phyloP scores from a whole-genome alignment of 2,797 vertebrate species.

The Paramormyrops hopkinsi region DNA sequence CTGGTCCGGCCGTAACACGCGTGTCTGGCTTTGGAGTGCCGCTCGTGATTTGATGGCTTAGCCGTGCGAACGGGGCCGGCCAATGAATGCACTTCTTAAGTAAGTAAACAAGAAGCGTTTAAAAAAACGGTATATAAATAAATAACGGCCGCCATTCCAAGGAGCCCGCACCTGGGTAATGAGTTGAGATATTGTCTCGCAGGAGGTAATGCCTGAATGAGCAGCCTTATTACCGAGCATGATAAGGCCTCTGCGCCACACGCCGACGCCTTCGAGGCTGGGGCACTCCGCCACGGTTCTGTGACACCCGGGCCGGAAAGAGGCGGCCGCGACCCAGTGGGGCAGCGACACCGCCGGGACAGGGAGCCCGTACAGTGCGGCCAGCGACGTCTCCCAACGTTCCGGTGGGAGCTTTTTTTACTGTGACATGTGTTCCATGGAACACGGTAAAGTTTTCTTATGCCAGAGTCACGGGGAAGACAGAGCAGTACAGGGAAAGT shows the following conservation, averaged over 20 bases:
- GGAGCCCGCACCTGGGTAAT: conserved; percentile 13
- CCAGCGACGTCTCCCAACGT: background rate
- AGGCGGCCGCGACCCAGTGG: background rate
- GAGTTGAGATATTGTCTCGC: conserved; percentile 18
- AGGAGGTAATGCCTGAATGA: background rate
- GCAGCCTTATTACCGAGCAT: conserved; percentile 4
- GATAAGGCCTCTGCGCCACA: background rate
- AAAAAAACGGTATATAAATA: conserved; percentile 13
- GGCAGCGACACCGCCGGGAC: background rate
- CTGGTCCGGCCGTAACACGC: background rate
- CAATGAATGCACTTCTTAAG: background rate
- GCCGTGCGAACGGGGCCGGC: background rate
- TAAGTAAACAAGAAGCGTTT: conserved; percentile 3
- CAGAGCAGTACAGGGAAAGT: background rate
- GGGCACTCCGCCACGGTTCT: background rate
- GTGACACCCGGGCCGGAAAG: background rate
- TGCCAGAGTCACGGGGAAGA: background rate
- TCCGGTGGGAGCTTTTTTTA: background rate
- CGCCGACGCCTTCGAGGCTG: too few relatives aligned
- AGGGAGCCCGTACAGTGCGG: background rate
- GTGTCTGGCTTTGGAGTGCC: background rate
- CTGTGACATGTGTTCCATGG: background rate
- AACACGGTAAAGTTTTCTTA: background rate
- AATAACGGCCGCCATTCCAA: background rate
- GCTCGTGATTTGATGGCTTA: background rate